Evolutionary conservation across 2,888 invertebrate genomes (phyloP).

Genomic region (Drosophila lacicola): DNA sequence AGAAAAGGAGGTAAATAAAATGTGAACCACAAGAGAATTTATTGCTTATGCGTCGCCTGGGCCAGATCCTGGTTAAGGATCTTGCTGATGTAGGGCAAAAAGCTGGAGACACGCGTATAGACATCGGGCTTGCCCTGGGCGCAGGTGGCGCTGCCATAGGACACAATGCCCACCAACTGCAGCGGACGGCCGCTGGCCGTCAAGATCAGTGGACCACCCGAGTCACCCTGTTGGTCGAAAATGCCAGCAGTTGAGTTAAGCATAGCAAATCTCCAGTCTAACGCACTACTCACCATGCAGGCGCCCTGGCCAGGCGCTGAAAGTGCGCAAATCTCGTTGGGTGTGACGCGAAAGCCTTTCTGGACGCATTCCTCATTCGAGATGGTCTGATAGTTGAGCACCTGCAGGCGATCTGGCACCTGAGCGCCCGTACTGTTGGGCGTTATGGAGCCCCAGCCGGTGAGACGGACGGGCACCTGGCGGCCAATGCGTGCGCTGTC

Average conservation of each 20-base stretch:
- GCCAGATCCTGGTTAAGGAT: slow-evolving; percentile 71
- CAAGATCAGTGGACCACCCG: slow-evolving; percentile 84
- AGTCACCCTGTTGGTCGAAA: slow-evolving; percentile 81
- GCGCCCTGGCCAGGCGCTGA: slow-evolving; percentile 78
- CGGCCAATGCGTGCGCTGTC: slow-evolving; percentile 66
- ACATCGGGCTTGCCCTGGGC: slow-evolving; percentile 83
- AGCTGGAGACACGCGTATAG: slow-evolving; percentile 83
- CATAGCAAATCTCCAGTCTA: neutral
- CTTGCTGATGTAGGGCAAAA: slow-evolving; percentile 78
- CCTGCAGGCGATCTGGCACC: slow-evolving; percentile 82
- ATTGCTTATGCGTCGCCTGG: slow-evolving; percentile 42
- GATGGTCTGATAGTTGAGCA: slow-evolving; percentile 81
- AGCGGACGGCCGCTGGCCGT: slow-evolving; percentile 46
- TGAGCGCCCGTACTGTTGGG: slow-evolving; percentile 56
- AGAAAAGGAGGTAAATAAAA: slow-evolving; percentile 9
- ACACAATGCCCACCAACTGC: slow-evolving; percentile 83
- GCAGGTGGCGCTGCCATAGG: slow-evolving; percentile 82
- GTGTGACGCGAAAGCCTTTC: slow-evolving; percentile 79
- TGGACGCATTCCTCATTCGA: slow-evolving; percentile 81
- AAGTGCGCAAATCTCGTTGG: slow-evolving; percentile 83
- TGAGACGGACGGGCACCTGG: slow-evolving; percentile 74
- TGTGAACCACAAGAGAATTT: slow-evolving; percentile 30
- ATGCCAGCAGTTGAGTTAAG: slow-evolving; percentile 1
- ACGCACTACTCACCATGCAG: slow-evolving; percentile 78
- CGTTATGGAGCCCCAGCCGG: slow-evolving; percentile 83